Percentiles rank a stretch among this genome's conserved stretches.
Conservation (phyloP, 2,888 invertebrate genomes). For the Phytoseiulus persimilis region DNA sequence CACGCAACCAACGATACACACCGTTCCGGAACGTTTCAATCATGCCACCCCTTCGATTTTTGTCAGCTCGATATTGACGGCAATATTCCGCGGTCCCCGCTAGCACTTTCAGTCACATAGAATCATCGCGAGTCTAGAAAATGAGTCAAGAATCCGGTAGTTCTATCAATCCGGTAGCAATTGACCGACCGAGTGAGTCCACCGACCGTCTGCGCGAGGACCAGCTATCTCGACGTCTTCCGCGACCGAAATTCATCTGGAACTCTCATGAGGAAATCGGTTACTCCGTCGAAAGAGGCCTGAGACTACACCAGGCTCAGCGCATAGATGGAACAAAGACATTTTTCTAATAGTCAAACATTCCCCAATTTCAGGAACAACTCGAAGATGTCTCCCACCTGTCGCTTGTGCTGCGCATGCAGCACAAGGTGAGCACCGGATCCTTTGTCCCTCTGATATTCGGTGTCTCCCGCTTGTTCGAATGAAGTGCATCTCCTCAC, state of each 20-base stretch:
- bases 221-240: neutral
- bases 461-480: no score
- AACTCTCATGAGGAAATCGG: neutral
- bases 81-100: no score
- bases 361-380: neutral
- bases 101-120: no score
- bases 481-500: no score
- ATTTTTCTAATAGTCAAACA: neutral
- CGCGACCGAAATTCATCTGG: neutral
- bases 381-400: constrained; percentile 34
- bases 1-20: no score
- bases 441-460: no score
- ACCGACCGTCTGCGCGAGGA: neutral
- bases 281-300: neutral
- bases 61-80: no score
- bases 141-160: neutral
- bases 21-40: no score
- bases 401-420: constrained; percentile 23
- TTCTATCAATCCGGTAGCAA: neutral
- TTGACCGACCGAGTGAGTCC: neutral
- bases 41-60: no score
- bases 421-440: constrained; percentile 10
- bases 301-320: neutral
- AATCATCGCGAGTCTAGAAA: neutral
- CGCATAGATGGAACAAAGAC: neutral